Base-by-base conservation (phyloP, 2,888 invertebrate genomes). In the Acleris cristana region DNA sequence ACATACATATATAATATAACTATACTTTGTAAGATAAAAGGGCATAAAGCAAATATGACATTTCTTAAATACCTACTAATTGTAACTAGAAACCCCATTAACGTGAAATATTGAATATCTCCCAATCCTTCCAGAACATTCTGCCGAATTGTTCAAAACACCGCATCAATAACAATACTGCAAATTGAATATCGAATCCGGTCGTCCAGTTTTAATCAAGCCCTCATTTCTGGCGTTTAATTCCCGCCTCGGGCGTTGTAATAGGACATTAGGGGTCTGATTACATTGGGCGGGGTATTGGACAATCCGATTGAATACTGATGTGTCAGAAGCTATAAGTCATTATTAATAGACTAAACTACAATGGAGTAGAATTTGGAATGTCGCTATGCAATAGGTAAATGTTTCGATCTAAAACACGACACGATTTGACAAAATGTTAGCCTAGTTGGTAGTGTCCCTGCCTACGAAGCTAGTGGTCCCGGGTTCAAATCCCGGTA, bases 111-210 rank as follows among this genome's bases (percentile, higher is more conserved):
- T 26, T 26, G 26, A 26, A 26, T 40, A 14, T 14, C 14, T 40
- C 40, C 34, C 10, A 1, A 34, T 34, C 34, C 4, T 14, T 14
- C 19, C 18, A 19, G 23, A 57, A 57, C 30, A 18, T 45, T 7
- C 34, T 14, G 23, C 45, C 30, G 34, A 60, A 44, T 18, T 48
- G 58, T 8, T 23, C 52, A 44, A 55, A 61, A 55, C 60, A 40
- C 45, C 14, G 45, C 53, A 59, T 59, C 49, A 34, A 60, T 65
- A 55, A 19, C 55, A 55, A 55, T 55, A 51, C 48, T 34, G 55
- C 61, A 56, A 66, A 66, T 66, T 66, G 61, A 66, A 66, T 66
- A 61, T 66, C 19, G 30, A 16, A 3, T 23, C 23, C 23, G 23
- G 16, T 23, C 55, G 44, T 12, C 65, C 65, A 66, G 61, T 66